Base-by-base conservation (phyloP, 1,140 invertebrate species). In the Brevipalpus yothersi region DNA sequence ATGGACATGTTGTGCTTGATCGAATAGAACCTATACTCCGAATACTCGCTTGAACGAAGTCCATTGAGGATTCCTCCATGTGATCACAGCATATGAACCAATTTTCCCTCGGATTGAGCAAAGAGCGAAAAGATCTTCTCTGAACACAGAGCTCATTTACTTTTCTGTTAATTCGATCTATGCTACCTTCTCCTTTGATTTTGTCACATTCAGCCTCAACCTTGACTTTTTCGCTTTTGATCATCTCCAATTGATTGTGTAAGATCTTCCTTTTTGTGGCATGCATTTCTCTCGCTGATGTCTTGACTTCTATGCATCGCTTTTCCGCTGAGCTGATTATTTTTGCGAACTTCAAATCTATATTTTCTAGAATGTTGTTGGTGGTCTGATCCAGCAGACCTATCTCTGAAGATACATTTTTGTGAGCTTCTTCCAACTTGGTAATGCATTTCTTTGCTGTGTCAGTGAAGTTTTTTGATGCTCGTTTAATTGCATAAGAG, bases 381-480 rank as follows among this genome's bases (percentile, higher is more conserved):
- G 72, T 80, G 58, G 77, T 76, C 60, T 80, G 78, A 57, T 91
- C 84, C 19, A 85, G 75, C 54, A 70, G 70, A 41, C 69, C 65
- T 42, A 79, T 72, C 67, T 80, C 79, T 58, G 80, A 79, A 23
- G 84, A 75, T 53, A 89, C 87, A 60, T 77, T 78, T 56, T 82
- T 79, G 59, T 79, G 79, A 0, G 85, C 82, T 41, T 76, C 75
- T 65, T 86, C 82, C 60, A 89, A 70, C 75, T 88, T 87, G 60
- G 82, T 81, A 63, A 86, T 80, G 73, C 85, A 88, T 69, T 89
- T 83, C 67, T 92, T 90, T 12, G 87, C 87, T 75, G 92, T 91
- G 69, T 93, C 93, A 54, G 91, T 76, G 49, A 94, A 74, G 69
- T 93, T 94, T 73, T 94, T 89, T 0, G 86, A 90, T 86, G 93